These are phyloP conservation scores for Pentalonia nigronervosa DNA, from an alignment of 1,140 invertebrate genomes.

Conservation along the genomic window DNA sequence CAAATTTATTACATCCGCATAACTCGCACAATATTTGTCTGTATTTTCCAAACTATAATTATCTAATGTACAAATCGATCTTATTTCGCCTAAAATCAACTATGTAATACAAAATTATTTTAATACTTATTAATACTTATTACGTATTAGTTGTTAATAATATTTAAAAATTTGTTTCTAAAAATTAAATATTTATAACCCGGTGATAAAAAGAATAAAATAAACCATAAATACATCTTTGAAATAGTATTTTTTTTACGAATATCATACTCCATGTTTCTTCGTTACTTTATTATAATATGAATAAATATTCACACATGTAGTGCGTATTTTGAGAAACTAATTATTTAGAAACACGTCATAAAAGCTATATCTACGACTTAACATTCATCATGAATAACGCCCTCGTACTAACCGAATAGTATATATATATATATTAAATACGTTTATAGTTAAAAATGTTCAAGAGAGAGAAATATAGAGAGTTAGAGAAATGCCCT, in stretches of 20 bases:
- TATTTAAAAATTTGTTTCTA: neutral
- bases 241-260: neutral
- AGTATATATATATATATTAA: neutral
- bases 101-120: neutral
- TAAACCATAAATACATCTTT: neutral
- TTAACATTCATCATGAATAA: neutral
- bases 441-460: too few relatives aligned
- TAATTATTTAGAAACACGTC: neutral
- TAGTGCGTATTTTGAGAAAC: neutral
- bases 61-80: neutral
- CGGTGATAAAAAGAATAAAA: neutral
- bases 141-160: neutral
- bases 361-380: neutral
- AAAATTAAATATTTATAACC: neutral
- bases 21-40: too few relatives aligned
- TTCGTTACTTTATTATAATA: neutral
- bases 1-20: too few relatives aligned
- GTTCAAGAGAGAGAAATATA: too few relatives aligned
- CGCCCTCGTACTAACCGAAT: neutral
- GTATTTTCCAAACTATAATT: neutral
- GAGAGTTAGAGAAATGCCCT: neutral
- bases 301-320: neutral
- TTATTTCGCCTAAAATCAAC: neutral
- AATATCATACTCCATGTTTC: neutral
- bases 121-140: too few relatives aligned